phyloP scores from a whole-genome alignment of 2,113 vertebrate genomes.

The Pica pica region DNA sequence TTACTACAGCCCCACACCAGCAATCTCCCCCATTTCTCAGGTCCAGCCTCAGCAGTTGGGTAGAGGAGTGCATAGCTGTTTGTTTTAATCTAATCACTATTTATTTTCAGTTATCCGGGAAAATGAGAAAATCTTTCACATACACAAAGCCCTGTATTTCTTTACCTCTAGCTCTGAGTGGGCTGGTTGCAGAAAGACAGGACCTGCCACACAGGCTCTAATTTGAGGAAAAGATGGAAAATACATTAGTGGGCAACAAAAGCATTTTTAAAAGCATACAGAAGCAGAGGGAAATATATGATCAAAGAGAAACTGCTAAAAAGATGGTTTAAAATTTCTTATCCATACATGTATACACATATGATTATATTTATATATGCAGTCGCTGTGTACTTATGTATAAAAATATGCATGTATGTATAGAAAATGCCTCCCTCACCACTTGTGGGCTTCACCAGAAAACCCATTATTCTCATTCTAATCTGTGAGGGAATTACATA shows the following conservation, averaged over 20 bases:
- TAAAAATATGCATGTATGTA: background rate
- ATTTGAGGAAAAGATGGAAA: background rate
- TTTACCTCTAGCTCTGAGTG: background rate
- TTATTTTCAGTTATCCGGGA: slow-evolving; percentile 11
- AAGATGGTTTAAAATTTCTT: background rate
- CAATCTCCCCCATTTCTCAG: slow-evolving; percentile 24
- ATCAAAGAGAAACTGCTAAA: background rate
- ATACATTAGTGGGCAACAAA: background rate
- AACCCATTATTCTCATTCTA: background rate
- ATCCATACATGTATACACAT: background rate
- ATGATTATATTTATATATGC: background rate
- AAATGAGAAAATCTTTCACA: background rate
- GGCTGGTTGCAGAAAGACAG: background rate
- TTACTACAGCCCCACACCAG: slow-evolving; percentile 10
- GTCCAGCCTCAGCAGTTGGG: background rate
- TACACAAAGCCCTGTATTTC: background rate
- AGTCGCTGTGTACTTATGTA: rapidly evolving
- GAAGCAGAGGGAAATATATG: background rate
- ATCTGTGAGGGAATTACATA: background rate
- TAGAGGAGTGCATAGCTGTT: background rate
- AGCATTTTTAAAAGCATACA: background rate
- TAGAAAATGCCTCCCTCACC: background rate
- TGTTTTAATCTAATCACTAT: slow-evolving; percentile 45
- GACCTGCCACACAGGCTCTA: background rate
- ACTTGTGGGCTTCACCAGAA: background rate